Percentiles rank a stretch among this genome's conserved stretches.
Conservation (phyloP, 2,113 vertebrate species). For the Rhombomys opimus region DNA sequence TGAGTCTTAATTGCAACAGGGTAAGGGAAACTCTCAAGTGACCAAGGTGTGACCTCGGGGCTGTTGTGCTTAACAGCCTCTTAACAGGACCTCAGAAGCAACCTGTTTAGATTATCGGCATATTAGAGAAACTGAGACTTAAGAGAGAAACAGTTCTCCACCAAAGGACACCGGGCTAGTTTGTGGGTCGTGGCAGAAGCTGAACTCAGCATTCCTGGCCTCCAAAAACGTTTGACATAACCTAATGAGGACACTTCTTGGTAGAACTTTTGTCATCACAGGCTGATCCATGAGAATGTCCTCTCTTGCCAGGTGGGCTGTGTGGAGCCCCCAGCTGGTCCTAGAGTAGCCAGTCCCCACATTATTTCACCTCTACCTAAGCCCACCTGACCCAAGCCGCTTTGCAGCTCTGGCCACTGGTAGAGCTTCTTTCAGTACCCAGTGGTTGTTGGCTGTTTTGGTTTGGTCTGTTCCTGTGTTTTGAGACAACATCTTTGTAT, state of each 20-base stretch:
- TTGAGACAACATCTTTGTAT: not conserved
- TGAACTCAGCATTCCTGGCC: not conserved
- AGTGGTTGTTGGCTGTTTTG: not conserved
- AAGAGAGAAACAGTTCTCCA: not conserved
- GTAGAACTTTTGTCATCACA: not conserved
- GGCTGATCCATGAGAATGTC: not conserved
- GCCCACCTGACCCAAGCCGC: not conserved
- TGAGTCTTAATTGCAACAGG: not conserved
- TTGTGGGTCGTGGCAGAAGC: not conserved
- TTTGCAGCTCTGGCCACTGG: not conserved
- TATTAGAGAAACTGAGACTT: not conserved
- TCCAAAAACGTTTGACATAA: not conserved
- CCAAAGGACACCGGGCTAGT: not conserved
- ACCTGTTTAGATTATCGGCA: not conserved
- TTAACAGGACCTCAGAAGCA: not conserved
- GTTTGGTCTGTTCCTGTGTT: not conserved
- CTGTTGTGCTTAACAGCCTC: not conserved
- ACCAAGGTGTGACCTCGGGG: not conserved
- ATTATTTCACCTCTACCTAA: not conserved
- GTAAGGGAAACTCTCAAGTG: not conserved
- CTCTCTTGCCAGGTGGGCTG: not conserved
- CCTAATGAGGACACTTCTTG: accelerated
- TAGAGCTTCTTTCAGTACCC: not conserved
- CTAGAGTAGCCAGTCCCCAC: not conserved
- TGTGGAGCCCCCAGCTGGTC: not conserved